Evolutionary conservation across 1,140 invertebrate species (phyloP), one percentile per base, ranked within the genome.

Genomic region (Drosophila busckii): DNA sequence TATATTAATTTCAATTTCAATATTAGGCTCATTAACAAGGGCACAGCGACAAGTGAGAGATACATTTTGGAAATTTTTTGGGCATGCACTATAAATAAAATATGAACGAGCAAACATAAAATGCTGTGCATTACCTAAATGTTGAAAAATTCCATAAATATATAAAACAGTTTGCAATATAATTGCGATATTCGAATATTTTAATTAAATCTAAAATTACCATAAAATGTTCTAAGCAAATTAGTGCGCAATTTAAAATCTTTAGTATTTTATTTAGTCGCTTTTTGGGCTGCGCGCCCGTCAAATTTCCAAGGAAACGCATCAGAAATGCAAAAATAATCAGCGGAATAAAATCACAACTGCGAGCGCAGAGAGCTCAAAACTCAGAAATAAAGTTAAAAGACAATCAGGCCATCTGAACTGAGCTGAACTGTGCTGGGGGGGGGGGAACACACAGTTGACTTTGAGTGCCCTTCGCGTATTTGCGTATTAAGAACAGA

Each of bases 251-350:
- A n/a, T n/a, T n/a, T n/a, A n/a, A n/a, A n/a, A n/a, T n/a, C n/a
- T n/a, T n/a, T n/a, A n/a, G n/a, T n/a, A n/a, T n/a, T n/a, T n/a
- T n/a, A n/a, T n/a, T n/a, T n/a, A n/a, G n/a, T n/a, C n/a, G n/a
- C n/a, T n/a, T n/a, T n/a, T n/a, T n/a, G n/a, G 41, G 28, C 17
- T 1, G 12, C 25, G 25, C 48, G 29, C 15, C 48, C 12, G 22
- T 66, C 35, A 60, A 25, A 52, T 48, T 71, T 76, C 41, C 38
- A 49, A 32, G 32, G 71, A 78, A 78, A 28, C 45, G 56, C 70
- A 73, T 78, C 58, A 73, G 44, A 80, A 82, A 82, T 82, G 73
- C 73, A 82, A 69, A 82, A 82, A 82, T 82, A 82, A 82, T 73
- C 69, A 68, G 35, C 45, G 58, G 44, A 35, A n/a, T n/a, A n/a